A percentile compares a stretch with the other conserved stretches of the same genome.
These are phyloP conservation scores for Caenorhabditis zanzibari DNA, from an alignment of 2,888 invertebrate genomes.

Conservation along the genomic window DNA sequence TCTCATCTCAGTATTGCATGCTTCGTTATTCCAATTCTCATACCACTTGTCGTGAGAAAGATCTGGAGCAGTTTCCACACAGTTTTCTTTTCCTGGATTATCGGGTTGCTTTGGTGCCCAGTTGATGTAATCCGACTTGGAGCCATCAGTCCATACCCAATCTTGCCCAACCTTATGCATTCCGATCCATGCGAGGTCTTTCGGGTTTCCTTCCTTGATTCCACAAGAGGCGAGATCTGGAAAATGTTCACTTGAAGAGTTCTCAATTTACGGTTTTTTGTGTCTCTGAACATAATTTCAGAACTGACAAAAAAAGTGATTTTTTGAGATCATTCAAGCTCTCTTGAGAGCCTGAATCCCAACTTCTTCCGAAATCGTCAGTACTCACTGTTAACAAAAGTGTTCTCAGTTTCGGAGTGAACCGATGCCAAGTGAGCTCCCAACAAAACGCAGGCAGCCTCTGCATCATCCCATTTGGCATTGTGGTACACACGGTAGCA, in stretches of 20 bases:
- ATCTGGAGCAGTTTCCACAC: conserved; percentile 68
- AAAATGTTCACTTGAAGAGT: too few relatives aligned
- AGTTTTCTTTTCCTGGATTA: conserved; percentile 63
- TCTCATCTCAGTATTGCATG: conserved; percentile 56
- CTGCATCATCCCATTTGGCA: conserved; percentile 63
- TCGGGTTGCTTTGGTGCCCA: conserved; percentile 68
- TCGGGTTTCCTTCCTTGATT: conserved; percentile 63
- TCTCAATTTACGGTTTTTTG: too few relatives aligned
- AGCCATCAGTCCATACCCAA: conserved; percentile 70
- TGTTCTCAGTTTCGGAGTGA: conserved; percentile 61
- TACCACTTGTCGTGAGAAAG: conserved; percentile 68
- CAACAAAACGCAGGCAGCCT: conserved; percentile 58
- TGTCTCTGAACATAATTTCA: too few relatives aligned
- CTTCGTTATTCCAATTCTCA: conserved; percentile 67
- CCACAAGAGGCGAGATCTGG: conserved; percentile 63
- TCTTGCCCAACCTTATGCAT: conserved; percentile 52
- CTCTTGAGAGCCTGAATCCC: too few relatives aligned
- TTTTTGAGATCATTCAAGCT: too few relatives aligned
- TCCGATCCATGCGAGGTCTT: conserved; percentile 67
- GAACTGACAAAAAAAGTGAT: too few relatives aligned
- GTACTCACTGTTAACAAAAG: conserved; percentile 63
- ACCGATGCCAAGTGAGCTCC: conserved; percentile 56
- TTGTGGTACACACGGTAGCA: conserved; percentile 61
- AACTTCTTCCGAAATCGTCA: too few relatives aligned
- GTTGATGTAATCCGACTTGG: conserved; percentile 62